Percentiles rank a stretch among this genome's conserved stretches.
Evolutionary conservation across 92 coral and sea anemone genomes (phyloP).

Genomic region (Actinernus sp.): DNA sequence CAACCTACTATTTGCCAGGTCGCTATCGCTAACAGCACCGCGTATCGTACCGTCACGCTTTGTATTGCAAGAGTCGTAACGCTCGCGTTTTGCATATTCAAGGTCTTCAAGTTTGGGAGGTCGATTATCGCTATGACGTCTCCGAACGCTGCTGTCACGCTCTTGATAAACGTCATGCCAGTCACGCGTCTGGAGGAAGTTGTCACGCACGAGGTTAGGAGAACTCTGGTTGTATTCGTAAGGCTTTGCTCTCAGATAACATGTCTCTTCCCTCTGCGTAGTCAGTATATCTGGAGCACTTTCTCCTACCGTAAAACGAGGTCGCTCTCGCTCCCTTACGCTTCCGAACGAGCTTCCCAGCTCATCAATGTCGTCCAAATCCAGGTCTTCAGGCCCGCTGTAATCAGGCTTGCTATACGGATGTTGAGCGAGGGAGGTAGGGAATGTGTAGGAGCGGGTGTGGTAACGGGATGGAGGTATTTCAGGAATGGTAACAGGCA

Average conservation of each 20-base stretch:
- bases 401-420: not conserved
- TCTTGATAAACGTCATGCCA: not conserved
- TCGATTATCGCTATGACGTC: too few species aligned
- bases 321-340: not conserved
- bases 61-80: not conserved
- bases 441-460: constrained; percentile 20
- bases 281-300: not conserved
- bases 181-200: not conserved
- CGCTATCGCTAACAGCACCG: not conserved
- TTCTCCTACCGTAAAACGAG: not conserved
- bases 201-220: not conserved
- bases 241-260: not conserved
- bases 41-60: constrained; percentile 1
- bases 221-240: not conserved
- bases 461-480: not conserved
- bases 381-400: constrained; percentile 8
- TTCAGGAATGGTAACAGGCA: too few species aligned
- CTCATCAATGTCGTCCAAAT: constrained; percentile 17
- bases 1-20: not conserved
- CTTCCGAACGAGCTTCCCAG: not conserved
- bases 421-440: constrained; percentile 6
- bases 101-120: too few species aligned
- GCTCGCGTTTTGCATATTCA: too few species aligned
- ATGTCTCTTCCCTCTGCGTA: not conserved
- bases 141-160: not conserved